phyloP scores from a whole-genome alignment of 2,113 vertebrate species.

The Aphyosemion australe region DNA sequence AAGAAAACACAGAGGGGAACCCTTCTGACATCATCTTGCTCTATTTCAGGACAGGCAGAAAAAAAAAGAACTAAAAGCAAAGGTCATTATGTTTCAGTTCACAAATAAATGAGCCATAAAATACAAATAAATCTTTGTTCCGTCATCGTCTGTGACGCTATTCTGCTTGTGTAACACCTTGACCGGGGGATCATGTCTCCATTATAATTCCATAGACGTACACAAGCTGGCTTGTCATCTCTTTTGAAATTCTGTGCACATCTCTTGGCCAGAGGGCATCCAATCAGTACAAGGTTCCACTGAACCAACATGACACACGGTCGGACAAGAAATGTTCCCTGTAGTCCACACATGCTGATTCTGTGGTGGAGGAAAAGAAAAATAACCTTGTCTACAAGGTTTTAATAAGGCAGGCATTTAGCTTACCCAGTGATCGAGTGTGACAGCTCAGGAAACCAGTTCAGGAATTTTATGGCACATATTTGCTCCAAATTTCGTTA shows the following conservation, averaged over 20 bases:
- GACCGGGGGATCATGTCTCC: slow-evolving; percentile 21
- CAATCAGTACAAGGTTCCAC: slow-evolving; percentile 52
- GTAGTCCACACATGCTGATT: slow-evolving; percentile 17
- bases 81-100: slow-evolving; percentile 7
- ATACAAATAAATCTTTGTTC: neutral
- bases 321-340: slow-evolving; percentile 27
- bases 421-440: slow-evolving; percentile 9
- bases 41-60: slow-evolving; percentile 67
- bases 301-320: slow-evolving; percentile 57
- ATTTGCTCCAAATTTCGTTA: neutral
- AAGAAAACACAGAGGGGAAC: slow-evolving; percentile 65
- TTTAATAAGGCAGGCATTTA: slow-evolving; percentile 7
- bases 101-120: neutral
- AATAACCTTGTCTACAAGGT: slow-evolving; percentile 21
- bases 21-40: slow-evolving; percentile 62
- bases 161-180: slow-evolving; percentile 35
- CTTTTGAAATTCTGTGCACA: slow-evolving; percentile 65
- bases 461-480: no score
- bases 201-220: slow-evolving; percentile 51
- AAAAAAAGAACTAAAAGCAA: slow-evolving; percentile 8
- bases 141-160: neutral
- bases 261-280: slow-evolving; percentile 57
- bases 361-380: slow-evolving; percentile 4
- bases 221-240: slow-evolving; percentile 44
- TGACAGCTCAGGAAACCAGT: slow-evolving; percentile 3